Conservation (phyloP, 2,797 vertebrate species). For the Bovichtus diacanthus region DNA sequence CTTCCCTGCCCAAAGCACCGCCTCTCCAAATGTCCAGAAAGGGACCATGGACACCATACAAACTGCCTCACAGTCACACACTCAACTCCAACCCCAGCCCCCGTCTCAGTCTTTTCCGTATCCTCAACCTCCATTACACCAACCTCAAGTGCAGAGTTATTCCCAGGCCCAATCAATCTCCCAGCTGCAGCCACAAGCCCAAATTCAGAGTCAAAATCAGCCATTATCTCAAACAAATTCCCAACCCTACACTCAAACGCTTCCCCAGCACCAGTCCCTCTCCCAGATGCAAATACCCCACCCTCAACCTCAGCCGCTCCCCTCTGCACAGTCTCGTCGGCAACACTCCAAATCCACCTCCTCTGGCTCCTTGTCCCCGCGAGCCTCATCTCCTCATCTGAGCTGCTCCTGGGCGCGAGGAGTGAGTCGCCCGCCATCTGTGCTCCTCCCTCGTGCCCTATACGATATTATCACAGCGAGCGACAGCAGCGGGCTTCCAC, state of each 20-base stretch:
- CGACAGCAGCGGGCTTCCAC: conserved; percentile 93
- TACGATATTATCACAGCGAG: conserved; percentile 92
- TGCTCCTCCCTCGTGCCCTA: conserved; percentile 93
- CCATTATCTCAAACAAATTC: conserved; percentile 55
- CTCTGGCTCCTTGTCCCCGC: conserved; percentile 80
- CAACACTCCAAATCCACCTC: conserved; percentile 86
- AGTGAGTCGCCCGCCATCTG: conserved; percentile 90
- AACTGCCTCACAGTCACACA: conserved; percentile 52
- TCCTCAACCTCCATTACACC: conserved; percentile 44
- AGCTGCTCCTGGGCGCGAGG: conserved; percentile 91
- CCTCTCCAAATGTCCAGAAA: conserved; percentile 62
- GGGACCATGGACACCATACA: conserved; percentile 37
- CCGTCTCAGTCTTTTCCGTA: conserved; percentile 52
- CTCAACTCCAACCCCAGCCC: conserved; percentile 48
- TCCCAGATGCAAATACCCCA: conserved; percentile 52
- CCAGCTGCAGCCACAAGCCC: conserved; percentile 51
- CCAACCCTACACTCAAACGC: conserved; percentile 52
- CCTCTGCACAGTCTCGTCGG: conserved; percentile 40
- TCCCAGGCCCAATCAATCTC: conserved; percentile 48
- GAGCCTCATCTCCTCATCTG: conserved; percentile 78
- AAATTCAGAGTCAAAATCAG: conserved; percentile 52
- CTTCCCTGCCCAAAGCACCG: conserved; percentile 47
- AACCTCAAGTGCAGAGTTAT: conserved; percentile 45
- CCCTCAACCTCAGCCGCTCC: conserved; percentile 45
- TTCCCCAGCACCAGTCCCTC: conserved; percentile 40